Percentiles rank a stretch among this genome's conserved stretches.
Conservation (phyloP, 2,888 invertebrate genomes). For the Stegophylla sp. region DNA sequence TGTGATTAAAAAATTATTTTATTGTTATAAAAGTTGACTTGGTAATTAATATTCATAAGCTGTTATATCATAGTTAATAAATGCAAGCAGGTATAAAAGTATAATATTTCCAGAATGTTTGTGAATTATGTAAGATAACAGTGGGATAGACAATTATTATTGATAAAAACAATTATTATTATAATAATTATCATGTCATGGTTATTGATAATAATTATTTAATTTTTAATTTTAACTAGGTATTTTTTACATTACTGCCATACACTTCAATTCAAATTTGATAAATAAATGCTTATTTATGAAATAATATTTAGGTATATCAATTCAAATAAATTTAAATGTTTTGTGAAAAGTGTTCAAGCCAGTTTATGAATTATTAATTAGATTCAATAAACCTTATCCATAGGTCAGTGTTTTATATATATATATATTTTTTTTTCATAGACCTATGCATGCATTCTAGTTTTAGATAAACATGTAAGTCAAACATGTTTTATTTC, state of each 20-base stretch:
- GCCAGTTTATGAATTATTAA: constrained; percentile 47
- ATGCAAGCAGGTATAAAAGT: background rate
- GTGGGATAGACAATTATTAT: background rate
- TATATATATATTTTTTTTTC: constrained; percentile 7
- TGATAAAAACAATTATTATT: constrained; percentile 5
- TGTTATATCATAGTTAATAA: background rate
- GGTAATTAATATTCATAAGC: background rate
- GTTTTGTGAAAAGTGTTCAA: constrained; percentile 11
- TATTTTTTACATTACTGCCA: constrained; percentile 7
- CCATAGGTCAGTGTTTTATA: constrained; percentile 43
- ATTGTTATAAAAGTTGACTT: background rate
- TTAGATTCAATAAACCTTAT: constrained; percentile 53
- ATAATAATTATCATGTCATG: background rate
- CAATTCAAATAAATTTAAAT: constrained; percentile 12
- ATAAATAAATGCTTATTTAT: constrained; percentile 4
- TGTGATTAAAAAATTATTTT: no score
- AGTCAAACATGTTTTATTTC: background rate
- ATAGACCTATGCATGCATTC: background rate
- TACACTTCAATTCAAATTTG: background rate
- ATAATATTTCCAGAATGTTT: background rate
- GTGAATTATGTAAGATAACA: background rate
- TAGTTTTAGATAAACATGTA: constrained; percentile 16
- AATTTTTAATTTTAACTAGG: background rate
- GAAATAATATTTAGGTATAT: background rate
- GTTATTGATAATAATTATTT: constrained; percentile 22